phyloP scores from a whole-genome alignment of 2,888 invertebrate species.

The Cyrtodaria siliqua region DNA sequence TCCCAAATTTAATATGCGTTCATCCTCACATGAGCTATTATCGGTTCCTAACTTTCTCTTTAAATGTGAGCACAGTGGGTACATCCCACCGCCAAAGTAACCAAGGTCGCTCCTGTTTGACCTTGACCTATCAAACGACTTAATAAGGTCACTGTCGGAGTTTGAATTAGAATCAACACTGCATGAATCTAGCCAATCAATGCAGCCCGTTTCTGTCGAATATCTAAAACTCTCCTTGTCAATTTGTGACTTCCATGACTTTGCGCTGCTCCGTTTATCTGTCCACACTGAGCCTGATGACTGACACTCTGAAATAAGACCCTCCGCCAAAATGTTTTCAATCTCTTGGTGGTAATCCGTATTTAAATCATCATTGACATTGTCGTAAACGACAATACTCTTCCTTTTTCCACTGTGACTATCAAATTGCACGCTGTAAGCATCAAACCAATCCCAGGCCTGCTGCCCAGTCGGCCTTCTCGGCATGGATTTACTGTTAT shows the following conservation, averaged over 20 bases:
- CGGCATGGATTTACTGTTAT: slow-evolving; percentile 20
- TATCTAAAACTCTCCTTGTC: slow-evolving; percentile 38
- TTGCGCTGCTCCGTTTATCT: slow-evolving; percentile 15
- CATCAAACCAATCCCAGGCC: slow-evolving; percentile 58
- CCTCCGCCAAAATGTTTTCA: slow-evolving; percentile 15
- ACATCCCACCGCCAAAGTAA: slow-evolving; percentile 29
- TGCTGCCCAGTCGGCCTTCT: neutral
- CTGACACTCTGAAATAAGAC: slow-evolving; percentile 12
- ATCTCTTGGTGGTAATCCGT: slow-evolving; percentile 35
- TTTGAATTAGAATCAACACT: slow-evolving; percentile 13
- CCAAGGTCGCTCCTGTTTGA: too few species aligned
- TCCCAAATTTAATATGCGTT: slow-evolving; percentile 16
- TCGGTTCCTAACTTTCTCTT: slow-evolving; percentile 57
- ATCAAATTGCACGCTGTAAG: slow-evolving; percentile 43
- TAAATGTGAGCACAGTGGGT: slow-evolving; percentile 43
- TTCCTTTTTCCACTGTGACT: too few species aligned
- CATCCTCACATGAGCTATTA: slow-evolving; percentile 50
- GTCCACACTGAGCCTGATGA: slow-evolving; percentile 7
- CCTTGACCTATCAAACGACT: slow-evolving; percentile 12
- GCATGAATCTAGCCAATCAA: slow-evolving; percentile 51
- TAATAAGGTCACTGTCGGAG: slow-evolving; percentile 6
- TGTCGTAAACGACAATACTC: too few species aligned
- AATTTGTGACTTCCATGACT: slow-evolving; percentile 31
- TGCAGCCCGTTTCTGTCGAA: slow-evolving; percentile 48
- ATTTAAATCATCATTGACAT: too few species aligned